Conservation (phyloP, 2,888 invertebrate species). For the Brachyptera putata region DNA sequence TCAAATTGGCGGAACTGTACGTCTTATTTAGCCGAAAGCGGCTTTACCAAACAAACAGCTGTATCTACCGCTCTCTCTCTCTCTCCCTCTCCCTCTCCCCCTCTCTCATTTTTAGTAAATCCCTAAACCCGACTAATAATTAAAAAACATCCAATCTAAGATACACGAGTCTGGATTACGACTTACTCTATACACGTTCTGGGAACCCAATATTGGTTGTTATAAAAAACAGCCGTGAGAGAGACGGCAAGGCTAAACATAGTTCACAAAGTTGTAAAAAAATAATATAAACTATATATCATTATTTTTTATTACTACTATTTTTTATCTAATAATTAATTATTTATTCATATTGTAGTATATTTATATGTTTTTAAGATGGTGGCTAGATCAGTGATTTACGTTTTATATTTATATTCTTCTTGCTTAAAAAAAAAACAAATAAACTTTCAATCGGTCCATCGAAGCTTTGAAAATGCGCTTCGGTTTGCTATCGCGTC, state of each 20-base stretch:
- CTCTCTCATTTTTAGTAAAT: slow-evolving; percentile 26
- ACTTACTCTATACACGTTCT: too few relatives aligned
- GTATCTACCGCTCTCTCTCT: slow-evolving; percentile 23
- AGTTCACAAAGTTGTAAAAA: slow-evolving; percentile 31
- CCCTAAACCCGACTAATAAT: slow-evolving; percentile 28
- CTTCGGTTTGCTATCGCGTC: too few relatives aligned
- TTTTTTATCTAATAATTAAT: slow-evolving; percentile 14
- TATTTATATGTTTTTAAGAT: slow-evolving; percentile 26
- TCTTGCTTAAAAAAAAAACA: too few relatives aligned
- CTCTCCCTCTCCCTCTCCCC: slow-evolving; percentile 25
- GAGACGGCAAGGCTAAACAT: slow-evolving; percentile 28
- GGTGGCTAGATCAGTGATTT: slow-evolving; percentile 27
- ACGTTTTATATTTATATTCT: slow-evolving; percentile 21
- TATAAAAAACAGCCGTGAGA: too few relatives aligned
- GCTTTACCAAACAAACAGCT: too few relatives aligned
- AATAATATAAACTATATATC: slow-evolving; percentile 31
- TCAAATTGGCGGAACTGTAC: too few relatives aligned
- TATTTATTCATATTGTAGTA: background rate
- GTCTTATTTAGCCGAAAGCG: too few relatives aligned
- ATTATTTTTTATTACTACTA: slow-evolving; percentile 22
- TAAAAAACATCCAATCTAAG: too few relatives aligned
- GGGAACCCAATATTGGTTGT: too few relatives aligned
- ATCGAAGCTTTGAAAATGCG: too few relatives aligned
- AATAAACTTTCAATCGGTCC: too few relatives aligned
- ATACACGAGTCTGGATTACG: too few relatives aligned